Evolutionary conservation across 2,888 invertebrate genomes (phyloP), one percentile per base, ranked within the genome.

Genomic region (Cerceris ruficornis): DNA sequence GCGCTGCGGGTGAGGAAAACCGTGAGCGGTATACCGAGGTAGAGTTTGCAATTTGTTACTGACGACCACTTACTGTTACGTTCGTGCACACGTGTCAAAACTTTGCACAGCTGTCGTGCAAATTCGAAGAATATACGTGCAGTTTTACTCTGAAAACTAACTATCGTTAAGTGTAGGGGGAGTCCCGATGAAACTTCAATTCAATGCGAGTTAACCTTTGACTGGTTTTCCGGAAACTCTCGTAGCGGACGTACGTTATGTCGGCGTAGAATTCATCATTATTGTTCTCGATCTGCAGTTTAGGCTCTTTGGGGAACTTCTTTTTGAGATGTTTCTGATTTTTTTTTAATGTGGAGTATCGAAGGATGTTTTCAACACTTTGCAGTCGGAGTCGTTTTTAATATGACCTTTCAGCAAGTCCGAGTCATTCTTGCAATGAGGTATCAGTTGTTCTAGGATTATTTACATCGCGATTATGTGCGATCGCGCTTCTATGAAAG

Each of bases 171-270:
- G 46, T 13, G 13, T 2, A 6, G 42, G 41, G 2, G 39, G 14
- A 2, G 43, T 15, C 7, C 41, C 60, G 54, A 54, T 54, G 46
- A 43, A 43, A 52, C 61, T 61, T 41, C 61, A 69, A 69, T 61
- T 69, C 58, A 46, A 46, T 6, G 15, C 14, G 57, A 49, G 28
- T 57, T 67, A 46, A 42, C 28, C 57, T 67, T 17, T 49, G 57
- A 46, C 46, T 49, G 28, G 28, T 17, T 52, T 58, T 28, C 6
- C 17, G 17, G 43, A 57, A 7, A 14, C 17, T n/a, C 15, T 39
- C 14, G 42, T 39, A 46, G 46, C 46, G 11, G 46, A 46, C 46
- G 46, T 46, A 8, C 46, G 46, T 28, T 28, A 28, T 28, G 28
- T 1, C 1, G 28, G 28, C 4, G 28, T 28, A 28, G 28, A 28